A percentile compares a stretch with the other conserved stretches of the same genome.
Conservation (phyloP, 2,888 invertebrate genomes). For the Coecobrya sp. region DNA sequence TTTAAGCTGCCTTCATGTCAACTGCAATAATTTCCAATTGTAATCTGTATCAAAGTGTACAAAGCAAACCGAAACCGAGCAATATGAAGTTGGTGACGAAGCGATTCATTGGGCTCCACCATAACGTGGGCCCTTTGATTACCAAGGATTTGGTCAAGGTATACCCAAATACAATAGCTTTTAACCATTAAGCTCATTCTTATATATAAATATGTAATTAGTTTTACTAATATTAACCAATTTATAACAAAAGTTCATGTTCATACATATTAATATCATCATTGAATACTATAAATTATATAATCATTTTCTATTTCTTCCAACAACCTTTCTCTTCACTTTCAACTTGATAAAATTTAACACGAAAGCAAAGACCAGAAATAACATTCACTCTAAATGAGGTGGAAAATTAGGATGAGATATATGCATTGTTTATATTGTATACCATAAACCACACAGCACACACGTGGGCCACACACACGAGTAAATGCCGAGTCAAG, state of each 20-base stretch:
- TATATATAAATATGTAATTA: conserved; percentile 70
- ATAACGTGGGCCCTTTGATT: conserved; percentile 93
- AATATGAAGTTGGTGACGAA: conserved; percentile 95
- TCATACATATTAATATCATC: neutral
- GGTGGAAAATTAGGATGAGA: neutral
- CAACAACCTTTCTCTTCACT: too few relatives aligned
- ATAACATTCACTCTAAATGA: too few relatives aligned
- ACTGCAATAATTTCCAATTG: conserved; percentile 81
- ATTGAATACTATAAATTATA: neutral
- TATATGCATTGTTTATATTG: neutral
- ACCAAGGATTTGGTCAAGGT: conserved; percentile 87
- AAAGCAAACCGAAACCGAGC: conserved; percentile 82
- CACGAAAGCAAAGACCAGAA: conserved; percentile 18
- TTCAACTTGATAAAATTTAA: neutral
- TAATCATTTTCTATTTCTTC: too few relatives aligned
- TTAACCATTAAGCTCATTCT: conserved; percentile 55
- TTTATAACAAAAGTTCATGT: conserved; percentile 5
- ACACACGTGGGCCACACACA: neutral
- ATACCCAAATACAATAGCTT: conserved; percentile 75
- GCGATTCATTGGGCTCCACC: conserved; percentile 96
- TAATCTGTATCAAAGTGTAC: conserved; percentile 81
- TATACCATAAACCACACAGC: conserved; percentile 18
- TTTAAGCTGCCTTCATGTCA: conserved; percentile 80
- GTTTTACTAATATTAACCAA: conserved; percentile 43
- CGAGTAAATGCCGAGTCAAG: neutral